Conservation (phyloP, 2,888 invertebrate genomes). For the Calameuta filiformis region DNA sequence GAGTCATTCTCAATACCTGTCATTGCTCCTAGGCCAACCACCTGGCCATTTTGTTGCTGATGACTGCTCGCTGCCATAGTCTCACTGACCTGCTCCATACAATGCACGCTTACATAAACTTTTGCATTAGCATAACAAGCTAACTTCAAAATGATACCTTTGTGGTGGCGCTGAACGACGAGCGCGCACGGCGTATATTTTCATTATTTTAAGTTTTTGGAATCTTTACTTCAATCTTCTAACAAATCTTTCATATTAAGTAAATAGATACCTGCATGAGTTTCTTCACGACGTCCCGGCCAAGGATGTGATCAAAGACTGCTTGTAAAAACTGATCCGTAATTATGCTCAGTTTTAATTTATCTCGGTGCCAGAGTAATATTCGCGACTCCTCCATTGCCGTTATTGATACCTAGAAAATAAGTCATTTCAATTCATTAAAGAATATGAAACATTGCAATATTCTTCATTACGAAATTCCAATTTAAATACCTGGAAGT, state of each 20-base stretch:
- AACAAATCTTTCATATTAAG: background rate
- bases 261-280: constrained; percentile 77
- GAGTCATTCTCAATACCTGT: constrained; percentile 67
- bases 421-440: background rate
- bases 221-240: background rate
- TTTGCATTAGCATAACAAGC: constrained; percentile 8
- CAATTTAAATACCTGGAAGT: constrained; percentile 78
- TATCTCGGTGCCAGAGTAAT: constrained; percentile 87
- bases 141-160: constrained; percentile 12
- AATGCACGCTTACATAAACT: constrained; percentile 15
- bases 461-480: background rate
- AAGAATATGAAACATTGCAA: background rate
- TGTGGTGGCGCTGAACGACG: background rate
- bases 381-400: constrained; percentile 88
- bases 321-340: constrained; percentile 85
- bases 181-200: background rate
- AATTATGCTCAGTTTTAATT: constrained; percentile 86
- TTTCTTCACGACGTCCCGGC: constrained; percentile 87
- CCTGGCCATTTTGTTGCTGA: constrained; percentile 74
- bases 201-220: background rate
- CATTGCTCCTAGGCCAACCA: constrained; percentile 61
- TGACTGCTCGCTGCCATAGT: constrained; percentile 82
- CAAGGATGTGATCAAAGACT: constrained; percentile 87
- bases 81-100: constrained; percentile 75
- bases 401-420: constrained; percentile 82